Conservation (phyloP, 2,888 invertebrate species). For the Dolomedes plantarius region DNA sequence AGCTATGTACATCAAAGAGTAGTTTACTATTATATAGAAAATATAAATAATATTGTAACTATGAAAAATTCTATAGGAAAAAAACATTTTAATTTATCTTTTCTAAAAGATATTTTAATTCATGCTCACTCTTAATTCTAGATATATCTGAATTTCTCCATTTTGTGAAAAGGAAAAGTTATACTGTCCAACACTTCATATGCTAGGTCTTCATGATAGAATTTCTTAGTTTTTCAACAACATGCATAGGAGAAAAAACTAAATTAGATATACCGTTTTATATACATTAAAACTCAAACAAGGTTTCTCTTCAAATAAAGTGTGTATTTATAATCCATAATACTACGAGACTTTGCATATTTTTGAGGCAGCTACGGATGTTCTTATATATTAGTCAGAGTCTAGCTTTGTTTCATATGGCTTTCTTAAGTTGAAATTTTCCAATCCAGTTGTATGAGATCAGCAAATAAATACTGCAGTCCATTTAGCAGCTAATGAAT, state of each 20-base stretch:
- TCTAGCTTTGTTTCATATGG: neutral
- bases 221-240: neutral
- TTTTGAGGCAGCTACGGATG: constrained; percentile 14
- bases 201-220: neutral
- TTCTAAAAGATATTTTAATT: neutral
- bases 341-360: constrained; percentile 3
- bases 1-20: neutral
- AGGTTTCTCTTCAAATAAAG: neutral
- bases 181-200: neutral
- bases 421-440: too few relatives aligned
- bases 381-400: constrained; percentile 9
- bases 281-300: neutral
- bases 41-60: neutral
- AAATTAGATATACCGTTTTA: neutral
- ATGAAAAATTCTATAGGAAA: too few relatives aligned
- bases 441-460: too few relatives aligned
- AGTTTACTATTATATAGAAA: neutral
- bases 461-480: too few relatives aligned
- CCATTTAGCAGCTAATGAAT: too few relatives aligned
- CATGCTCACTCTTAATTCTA: neutral
- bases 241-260: neutral
- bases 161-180: neutral
- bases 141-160: neutral
- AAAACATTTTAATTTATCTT: neutral
- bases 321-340: constrained; percentile 7